Conservation (phyloP, 2,113 vertebrate genomes). For the Bungarus multicinctus region DNA sequence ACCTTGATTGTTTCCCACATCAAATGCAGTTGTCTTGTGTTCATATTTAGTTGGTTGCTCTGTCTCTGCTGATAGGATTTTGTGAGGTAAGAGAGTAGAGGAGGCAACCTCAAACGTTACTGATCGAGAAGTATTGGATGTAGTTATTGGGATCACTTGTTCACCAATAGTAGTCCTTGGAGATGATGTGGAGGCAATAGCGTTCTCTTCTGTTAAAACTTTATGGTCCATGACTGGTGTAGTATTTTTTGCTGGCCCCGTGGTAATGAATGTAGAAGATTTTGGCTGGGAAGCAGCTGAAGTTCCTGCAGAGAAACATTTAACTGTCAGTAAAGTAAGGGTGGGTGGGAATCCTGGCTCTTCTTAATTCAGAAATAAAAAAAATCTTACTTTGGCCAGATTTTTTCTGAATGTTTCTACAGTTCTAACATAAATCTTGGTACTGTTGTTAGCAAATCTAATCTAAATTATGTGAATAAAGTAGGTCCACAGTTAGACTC, state of each 20-base stretch:
- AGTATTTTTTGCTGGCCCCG: conserved; percentile 12
- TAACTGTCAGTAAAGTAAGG: not conserved
- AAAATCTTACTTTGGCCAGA: not conserved
- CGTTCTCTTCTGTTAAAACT: conserved; percentile 24
- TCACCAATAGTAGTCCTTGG: not conserved
- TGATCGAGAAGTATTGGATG: not conserved
- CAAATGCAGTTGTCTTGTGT: conserved; percentile 43
- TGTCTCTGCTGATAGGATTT: not conserved
- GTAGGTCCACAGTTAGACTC: not conserved
- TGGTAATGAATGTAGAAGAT: conserved; percentile 3
- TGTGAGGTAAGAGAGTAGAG: conserved; percentile 4
- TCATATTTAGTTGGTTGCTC: conserved; percentile 14
- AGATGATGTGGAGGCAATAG: not conserved
- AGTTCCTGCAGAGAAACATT: conserved; percentile 43
- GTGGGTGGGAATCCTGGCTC: not conserved
- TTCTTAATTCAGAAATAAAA: not conserved
- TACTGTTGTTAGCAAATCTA: not conserved
- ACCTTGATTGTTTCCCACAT: conserved; percentile 62
- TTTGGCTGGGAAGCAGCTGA: conserved; percentile 24
- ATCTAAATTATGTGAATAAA: not conserved
- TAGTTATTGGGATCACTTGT: rapidly evolving
- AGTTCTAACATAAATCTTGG: not conserved
- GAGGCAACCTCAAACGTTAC: conserved; percentile 1
- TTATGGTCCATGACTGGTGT: not conserved
- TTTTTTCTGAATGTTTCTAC: not conserved